Conservation (phyloP, 2,113 vertebrate species). For the Bolborhynchus lineola region DNA sequence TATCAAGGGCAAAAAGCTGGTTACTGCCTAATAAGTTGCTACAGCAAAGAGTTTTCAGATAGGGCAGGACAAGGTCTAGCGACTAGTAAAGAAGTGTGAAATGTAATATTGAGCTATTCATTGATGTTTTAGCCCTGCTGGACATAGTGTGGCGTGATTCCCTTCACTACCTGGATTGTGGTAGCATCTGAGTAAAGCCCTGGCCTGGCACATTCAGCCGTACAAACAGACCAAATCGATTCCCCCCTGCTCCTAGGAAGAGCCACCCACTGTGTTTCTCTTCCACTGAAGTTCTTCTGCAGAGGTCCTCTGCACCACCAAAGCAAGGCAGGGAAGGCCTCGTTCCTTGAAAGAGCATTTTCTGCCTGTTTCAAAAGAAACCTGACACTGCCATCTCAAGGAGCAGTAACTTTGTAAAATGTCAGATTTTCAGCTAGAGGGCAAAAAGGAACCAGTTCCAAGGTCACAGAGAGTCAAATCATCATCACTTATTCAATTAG, state of each 20-base stretch:
- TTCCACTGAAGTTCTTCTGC: background rate
- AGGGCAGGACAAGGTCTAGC: background rate
- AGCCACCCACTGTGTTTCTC: fast-evolving
- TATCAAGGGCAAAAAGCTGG: background rate
- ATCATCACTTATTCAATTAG: background rate
- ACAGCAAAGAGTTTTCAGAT: background rate
- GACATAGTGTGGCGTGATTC: background rate
- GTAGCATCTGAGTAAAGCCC: background rate
- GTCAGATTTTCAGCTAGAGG: background rate
- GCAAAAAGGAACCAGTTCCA: background rate
- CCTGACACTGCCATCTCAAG: background rate
- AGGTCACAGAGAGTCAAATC: background rate
- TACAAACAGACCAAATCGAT: background rate
- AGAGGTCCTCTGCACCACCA: background rate
- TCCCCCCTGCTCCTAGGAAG: background rate
- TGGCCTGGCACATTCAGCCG: background rate
- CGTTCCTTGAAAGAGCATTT: background rate
- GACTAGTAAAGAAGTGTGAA: background rate
- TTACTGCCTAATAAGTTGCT: background rate
- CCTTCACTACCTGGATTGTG: fast-evolving
- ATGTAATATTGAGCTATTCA: background rate
- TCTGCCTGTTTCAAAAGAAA: background rate
- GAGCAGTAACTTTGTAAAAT: background rate
- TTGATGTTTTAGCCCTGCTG: background rate
- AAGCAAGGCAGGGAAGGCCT: background rate